Percentiles rank a stretch among this genome's conserved stretches.
phyloP scores from a whole-genome alignment of 2,113 vertebrate species.

The Silurus asotus region DNA sequence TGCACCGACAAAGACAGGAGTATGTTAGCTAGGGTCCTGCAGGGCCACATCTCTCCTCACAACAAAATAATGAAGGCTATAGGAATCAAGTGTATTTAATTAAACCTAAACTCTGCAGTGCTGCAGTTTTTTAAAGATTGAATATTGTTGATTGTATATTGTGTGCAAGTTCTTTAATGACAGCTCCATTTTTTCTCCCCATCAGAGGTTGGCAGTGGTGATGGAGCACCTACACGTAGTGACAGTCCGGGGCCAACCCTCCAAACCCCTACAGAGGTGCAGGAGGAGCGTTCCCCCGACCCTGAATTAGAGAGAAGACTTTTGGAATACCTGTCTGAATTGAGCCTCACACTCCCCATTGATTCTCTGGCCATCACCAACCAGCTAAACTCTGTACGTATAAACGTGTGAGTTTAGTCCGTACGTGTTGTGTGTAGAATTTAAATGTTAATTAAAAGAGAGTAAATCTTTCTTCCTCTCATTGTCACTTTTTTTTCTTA shows the following conservation, averaged over 20 bases:
- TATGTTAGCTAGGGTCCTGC: not conserved
- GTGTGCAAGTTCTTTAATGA: not conserved
- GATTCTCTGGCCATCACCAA: slow-evolving; percentile 84
- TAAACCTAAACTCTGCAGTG: not conserved
- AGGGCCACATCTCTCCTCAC: not conserved
- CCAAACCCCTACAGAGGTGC: slow-evolving; percentile 64
- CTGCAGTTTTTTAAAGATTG: not conserved
- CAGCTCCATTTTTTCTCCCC: not conserved
- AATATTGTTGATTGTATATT: too few relatives aligned
- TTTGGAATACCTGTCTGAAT: slow-evolving; percentile 84
- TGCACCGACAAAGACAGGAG: not conserved
- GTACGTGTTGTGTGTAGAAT: not conserved
- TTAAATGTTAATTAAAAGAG: not conserved
- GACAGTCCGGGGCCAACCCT: slow-evolving; percentile 81
- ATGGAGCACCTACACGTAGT: slow-evolving; percentile 75
- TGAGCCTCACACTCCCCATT: slow-evolving; percentile 80
- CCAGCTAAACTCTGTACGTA: slow-evolving; percentile 80
- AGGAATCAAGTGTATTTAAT: not conserved
- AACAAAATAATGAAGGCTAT: not conserved
- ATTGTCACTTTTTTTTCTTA: not conserved
- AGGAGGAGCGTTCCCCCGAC: slow-evolving; percentile 79
- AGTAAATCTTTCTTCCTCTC: not conserved
- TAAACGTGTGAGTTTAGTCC: not conserved
- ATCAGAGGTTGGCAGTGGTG: slow-evolving; percentile 74
- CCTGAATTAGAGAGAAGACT: slow-evolving; percentile 86